phyloP scores from a whole-genome alignment of 1,140 invertebrate genomes.

The Brachionus asplanchnoidis region DNA sequence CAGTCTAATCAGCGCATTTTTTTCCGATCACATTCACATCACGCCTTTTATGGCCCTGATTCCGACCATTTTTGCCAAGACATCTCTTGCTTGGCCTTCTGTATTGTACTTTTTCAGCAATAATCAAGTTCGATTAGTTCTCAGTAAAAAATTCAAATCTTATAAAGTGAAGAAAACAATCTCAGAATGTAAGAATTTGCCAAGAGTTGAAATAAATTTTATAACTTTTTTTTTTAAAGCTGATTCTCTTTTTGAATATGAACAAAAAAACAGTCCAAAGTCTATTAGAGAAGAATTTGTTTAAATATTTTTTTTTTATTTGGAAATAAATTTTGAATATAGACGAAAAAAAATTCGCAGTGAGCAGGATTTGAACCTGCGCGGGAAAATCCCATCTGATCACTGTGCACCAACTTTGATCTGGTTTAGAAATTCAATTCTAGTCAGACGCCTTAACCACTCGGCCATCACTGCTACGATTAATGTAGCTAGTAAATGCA shows the following conservation, averaged over 20 bases:
- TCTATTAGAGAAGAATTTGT: not conserved
- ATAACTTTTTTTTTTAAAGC: not conserved
- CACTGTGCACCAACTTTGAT: not conserved
- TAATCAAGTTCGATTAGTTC: not conserved
- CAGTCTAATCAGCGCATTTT: not conserved
- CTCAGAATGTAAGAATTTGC: not conserved
- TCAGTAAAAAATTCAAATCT: not conserved
- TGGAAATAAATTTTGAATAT: not conserved
- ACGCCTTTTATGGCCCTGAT: not conserved
- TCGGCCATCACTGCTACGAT: not conserved
- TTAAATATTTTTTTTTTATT: not conserved
- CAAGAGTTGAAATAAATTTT: too few species aligned
- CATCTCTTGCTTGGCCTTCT: constrained; percentile 15
- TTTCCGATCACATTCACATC: not conserved
- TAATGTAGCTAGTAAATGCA: too few species aligned
- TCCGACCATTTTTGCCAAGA: constrained; percentile 30
- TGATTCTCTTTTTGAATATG: not conserved
- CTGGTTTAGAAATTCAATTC: not conserved
- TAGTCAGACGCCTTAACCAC: not conserved
- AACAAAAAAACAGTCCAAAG: not conserved
- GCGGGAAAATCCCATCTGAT: not conserved
- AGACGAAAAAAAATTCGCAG: not conserved
- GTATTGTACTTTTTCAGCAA: constrained; percentile 8
- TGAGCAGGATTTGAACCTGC: not conserved
- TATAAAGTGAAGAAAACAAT: not conserved